Percentiles rank a stretch among this genome's conserved stretches.
phyloP scores from a whole-genome alignment of 1,140 invertebrate species.

The Plectus sambesii region DNA sequence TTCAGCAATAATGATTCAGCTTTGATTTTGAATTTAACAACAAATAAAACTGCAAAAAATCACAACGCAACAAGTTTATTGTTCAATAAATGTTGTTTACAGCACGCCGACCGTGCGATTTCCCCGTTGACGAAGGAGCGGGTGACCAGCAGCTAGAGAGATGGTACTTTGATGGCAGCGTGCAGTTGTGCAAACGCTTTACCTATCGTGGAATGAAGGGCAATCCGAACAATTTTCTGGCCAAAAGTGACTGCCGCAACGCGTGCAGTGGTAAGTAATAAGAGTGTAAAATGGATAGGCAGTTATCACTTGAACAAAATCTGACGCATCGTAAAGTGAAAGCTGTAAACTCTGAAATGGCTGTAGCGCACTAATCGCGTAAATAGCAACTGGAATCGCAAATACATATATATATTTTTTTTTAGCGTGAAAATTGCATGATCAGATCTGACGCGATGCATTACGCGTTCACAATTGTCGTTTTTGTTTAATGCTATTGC shows the following conservation, averaged over 20 bases:
- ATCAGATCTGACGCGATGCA: no score
- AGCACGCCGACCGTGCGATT: slow-evolving; percentile 34
- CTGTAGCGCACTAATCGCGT: no score
- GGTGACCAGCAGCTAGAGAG: slow-evolving; percentile 32
- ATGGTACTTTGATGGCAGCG: slow-evolving; percentile 34
- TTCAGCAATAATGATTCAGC: slow-evolving; percentile 13
- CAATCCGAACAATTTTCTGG: slow-evolving; percentile 67
- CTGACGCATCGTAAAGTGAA: slow-evolving; percentile 22
- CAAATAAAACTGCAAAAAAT: no score
- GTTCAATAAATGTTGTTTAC: no score
- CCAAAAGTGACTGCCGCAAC: slow-evolving; percentile 58
- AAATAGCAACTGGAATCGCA: no score
- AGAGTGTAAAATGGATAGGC: no score
- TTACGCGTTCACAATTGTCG: no score
- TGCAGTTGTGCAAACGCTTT: slow-evolving; percentile 35
- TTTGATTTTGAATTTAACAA: slow-evolving; percentile 17
- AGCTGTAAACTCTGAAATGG: no score
- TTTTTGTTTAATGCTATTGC: no score
- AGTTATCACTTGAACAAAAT: neutral
- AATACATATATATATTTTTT: no score
- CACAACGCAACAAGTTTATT: no score
- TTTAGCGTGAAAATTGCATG: no score
- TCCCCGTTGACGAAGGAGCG: slow-evolving; percentile 30
- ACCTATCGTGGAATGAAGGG: slow-evolving; percentile 35
- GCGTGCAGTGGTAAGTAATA: slow-evolving; percentile 23